Percentiles rank a stretch among this genome's conserved stretches.
phyloP scores from a whole-genome alignment of 2,888 invertebrate species.

The Tridacna crocea region DNA sequence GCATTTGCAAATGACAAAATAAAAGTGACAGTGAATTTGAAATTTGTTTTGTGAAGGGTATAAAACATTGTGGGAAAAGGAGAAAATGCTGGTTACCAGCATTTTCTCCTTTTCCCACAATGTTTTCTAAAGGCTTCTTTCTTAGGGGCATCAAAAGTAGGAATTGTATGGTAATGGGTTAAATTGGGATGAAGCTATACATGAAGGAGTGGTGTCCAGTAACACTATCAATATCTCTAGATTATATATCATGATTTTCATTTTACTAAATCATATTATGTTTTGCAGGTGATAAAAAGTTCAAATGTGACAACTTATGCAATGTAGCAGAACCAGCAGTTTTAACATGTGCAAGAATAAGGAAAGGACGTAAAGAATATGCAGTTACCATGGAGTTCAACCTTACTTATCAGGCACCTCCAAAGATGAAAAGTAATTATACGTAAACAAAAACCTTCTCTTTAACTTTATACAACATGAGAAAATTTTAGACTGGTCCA shows the following conservation, averaged over 20 bases:
- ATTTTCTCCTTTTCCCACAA: background rate
- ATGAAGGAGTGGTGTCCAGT: no score
- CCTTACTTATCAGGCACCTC: constrained; percentile 24
- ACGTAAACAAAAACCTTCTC: background rate
- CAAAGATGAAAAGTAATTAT: constrained; percentile 48
- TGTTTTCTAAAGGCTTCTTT: no score
- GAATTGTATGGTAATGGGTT: no score
- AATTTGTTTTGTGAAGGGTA: no score
- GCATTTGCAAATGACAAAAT: no score
- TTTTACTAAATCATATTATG: background rate
- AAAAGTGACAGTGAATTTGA: no score
- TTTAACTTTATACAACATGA: no score
- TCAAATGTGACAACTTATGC: constrained; percentile 50
- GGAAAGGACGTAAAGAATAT: constrained; percentile 26
- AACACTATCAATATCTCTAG: no score
- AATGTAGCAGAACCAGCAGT: constrained; percentile 25
- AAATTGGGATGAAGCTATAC: no score
- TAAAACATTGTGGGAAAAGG: background rate
- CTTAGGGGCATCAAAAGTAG: no score
- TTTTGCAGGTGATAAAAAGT: constrained; percentile 50
- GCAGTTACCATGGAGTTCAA: constrained; percentile 44
- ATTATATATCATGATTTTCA: no score
- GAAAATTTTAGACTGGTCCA: no score
- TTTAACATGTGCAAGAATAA: constrained; percentile 40
- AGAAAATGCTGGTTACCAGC: background rate